Conservation (phyloP, 2,113 vertebrate genomes). For the Gyps fulvus region DNA sequence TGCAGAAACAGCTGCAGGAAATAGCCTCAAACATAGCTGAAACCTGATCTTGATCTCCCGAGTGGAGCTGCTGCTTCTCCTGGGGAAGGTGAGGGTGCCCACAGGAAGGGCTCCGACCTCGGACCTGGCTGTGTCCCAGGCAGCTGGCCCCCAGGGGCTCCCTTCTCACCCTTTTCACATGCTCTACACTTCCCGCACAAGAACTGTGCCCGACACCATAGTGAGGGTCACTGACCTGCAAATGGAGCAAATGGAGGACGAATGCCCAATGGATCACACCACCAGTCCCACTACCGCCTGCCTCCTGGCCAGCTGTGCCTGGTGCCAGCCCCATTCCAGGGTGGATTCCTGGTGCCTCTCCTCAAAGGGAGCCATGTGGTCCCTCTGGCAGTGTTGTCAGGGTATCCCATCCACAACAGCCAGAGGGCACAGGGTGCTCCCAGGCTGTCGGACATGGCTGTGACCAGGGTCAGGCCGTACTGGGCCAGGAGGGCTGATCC, state of each 20-base stretch:
- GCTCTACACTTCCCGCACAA: background rate
- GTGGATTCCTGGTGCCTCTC: background rate
- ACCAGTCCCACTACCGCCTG: background rate
- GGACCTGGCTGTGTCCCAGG: background rate
- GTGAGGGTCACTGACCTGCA: background rate
- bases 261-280: background rate
- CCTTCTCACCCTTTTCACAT: background rate
- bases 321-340: background rate
- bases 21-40: background rate
- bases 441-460: background rate
- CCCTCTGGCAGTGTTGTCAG: background rate
- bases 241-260: background rate
- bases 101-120: background rate
- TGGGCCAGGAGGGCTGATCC: background rate
- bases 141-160: background rate
- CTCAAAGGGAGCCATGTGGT: background rate
- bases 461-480: background rate
- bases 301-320: too few relatives aligned
- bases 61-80: background rate
- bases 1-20: background rate
- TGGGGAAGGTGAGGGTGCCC: background rate
- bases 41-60: background rate
- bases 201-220: fast-evolving
- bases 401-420: background rate
- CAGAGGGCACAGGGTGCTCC: background rate